phyloP scores from a whole-genome alignment of 1,140 invertebrate species.

The Goniozus legneri region DNA sequence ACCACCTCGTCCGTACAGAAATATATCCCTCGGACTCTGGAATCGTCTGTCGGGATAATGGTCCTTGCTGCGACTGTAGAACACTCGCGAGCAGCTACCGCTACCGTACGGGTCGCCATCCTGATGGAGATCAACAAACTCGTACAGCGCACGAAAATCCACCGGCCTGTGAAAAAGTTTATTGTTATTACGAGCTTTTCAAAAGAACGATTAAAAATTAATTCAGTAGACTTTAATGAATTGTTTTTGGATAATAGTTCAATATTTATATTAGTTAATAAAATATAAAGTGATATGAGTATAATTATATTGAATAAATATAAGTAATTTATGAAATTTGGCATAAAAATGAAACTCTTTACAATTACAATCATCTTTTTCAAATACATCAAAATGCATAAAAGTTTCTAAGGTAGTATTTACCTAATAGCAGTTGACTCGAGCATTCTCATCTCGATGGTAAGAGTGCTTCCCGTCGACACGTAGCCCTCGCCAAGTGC shows the following conservation, averaged over 20 bases:
- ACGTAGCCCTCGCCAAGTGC: conserved; percentile 79
- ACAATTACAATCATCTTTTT: too few relatives aligned
- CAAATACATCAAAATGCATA: too few relatives aligned
- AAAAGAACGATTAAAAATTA: too few relatives aligned
- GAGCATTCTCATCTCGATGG: conserved; percentile 72
- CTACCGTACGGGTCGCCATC: conserved; percentile 73
- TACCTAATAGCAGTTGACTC: conserved; percentile 82
- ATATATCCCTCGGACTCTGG: conserved; percentile 74
- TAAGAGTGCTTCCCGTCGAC: conserved; percentile 74
- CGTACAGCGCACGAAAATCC: conserved; percentile 81
- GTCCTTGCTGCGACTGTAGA: conserved; percentile 61
- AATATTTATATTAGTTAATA: too few relatives aligned
- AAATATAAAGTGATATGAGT: not conserved
- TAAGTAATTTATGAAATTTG: too few relatives aligned
- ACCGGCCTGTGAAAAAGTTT: conserved; percentile 63
- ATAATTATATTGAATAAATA: not conserved
- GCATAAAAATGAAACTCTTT: too few relatives aligned
- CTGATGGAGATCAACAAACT: conserved; percentile 83
- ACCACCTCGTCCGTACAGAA: conserved; percentile 81
- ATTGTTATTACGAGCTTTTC: too few relatives aligned
- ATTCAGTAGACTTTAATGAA: too few relatives aligned
- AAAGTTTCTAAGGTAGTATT: too few relatives aligned
- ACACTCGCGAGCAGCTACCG: conserved; percentile 65
- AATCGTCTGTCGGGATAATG: conserved; percentile 59
- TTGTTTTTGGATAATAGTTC: not conserved